phyloP scores from a whole-genome alignment of 2,888 invertebrate genomes.

The Bugulina stolonifera region DNA sequence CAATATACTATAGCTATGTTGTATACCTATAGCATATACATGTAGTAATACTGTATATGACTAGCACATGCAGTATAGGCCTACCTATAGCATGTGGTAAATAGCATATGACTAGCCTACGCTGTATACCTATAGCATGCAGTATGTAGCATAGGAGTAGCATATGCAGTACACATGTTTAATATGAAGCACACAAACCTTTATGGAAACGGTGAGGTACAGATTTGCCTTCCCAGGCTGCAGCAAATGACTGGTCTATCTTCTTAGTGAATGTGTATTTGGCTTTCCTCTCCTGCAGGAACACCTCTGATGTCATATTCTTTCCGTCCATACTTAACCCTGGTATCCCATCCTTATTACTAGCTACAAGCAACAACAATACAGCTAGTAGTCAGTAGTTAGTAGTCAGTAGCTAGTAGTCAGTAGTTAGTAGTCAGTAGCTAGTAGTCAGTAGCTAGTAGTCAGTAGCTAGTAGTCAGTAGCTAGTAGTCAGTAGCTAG shows the following conservation, averaged over 20 bases:
- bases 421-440: no score
- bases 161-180: no score
- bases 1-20: no score
- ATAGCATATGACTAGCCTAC: no score
- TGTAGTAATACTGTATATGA: no score
- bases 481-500: neutral
- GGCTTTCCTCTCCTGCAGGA: slow-evolving; percentile 28
- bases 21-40: no score
- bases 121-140: no score
- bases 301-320: slow-evolving; percentile 28
- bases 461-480: neutral
- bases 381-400: neutral
- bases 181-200: no score
- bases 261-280: slow-evolving; percentile 30
- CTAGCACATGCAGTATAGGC: no score
- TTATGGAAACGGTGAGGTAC: no score
- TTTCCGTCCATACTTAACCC: slow-evolving; percentile 72
- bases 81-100: no score
- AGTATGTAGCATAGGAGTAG: no score
- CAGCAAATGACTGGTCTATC: slow-evolving; percentile 27
- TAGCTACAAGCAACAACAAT: neutral
- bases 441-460: neutral
- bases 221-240: slow-evolving; percentile 26
- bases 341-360: slow-evolving; percentile 61
- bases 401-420: neutral